These are phyloP conservation scores for Karalla daura DNA, from an alignment of 2,797 vertebrate species.

Conservation along the genomic window DNA sequence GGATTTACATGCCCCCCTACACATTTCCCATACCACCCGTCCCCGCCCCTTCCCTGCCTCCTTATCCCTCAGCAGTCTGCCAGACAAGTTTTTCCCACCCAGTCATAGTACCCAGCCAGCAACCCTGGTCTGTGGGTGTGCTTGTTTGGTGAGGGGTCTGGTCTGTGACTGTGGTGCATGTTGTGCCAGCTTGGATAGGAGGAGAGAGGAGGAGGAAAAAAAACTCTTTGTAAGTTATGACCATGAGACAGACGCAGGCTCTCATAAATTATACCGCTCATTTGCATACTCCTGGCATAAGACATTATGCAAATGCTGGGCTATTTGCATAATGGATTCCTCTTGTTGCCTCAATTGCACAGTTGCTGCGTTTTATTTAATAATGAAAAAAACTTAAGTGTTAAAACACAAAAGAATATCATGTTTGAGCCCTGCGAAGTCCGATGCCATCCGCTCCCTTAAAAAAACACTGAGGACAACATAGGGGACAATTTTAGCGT, in stretches of 20 bases:
- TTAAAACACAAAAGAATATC: constrained; percentile 56
- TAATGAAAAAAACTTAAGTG: constrained; percentile 65
- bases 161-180: constrained; percentile 64
- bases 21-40: constrained; percentile 61
- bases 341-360: constrained; percentile 92
- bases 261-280: constrained; percentile 97
- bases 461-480: constrained; percentile 1
- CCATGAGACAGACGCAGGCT: constrained; percentile 90
- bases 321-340: constrained; percentile 98
- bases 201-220: constrained; percentile 67
- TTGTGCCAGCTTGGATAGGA: constrained; percentile 80
- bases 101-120: constrained; percentile 72
- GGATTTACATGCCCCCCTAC: constrained; percentile 76
- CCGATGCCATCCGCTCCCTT: constrained; percentile 12
- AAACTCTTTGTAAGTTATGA: constrained; percentile 93
- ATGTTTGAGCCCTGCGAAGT: constrained; percentile 29
- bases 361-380: constrained; percentile 87
- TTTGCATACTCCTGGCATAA: constrained; percentile 97
- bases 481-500: neutral
- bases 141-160: constrained; percentile 76
- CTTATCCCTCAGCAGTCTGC: constrained; percentile 71
- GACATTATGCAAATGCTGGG: constrained; percentile 95
- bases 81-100: constrained; percentile 79
- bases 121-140: constrained; percentile 74
- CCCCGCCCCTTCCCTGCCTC: constrained; percentile 67